phyloP scores from a whole-genome alignment of 2,888 invertebrate genomes.

The Neoscelio sp. region DNA sequence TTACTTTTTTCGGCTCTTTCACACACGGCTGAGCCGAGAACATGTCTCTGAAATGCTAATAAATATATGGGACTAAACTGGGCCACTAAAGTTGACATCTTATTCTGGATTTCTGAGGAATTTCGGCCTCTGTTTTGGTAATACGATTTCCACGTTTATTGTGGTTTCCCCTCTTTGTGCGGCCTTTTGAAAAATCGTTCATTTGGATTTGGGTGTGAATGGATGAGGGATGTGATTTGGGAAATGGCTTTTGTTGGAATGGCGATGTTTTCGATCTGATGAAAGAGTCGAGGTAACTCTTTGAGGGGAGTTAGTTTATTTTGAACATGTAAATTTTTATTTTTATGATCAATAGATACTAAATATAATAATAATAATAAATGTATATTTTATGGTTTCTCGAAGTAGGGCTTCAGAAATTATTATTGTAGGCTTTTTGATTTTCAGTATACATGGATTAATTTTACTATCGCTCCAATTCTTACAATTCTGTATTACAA shows the following conservation, averaged over 20 bases:
- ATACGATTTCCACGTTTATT: constrained; percentile 22
- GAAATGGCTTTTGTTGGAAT: constrained; percentile 7
- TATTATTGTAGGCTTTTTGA: too few relatives aligned
- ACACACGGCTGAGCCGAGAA: constrained; percentile 22
- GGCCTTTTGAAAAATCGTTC: not conserved
- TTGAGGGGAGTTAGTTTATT: too few relatives aligned
- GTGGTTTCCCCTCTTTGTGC: constrained; percentile 21
- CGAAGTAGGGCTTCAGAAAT: too few relatives aligned
- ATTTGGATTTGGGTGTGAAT: constrained; percentile 10
- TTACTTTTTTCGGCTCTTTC: constrained; percentile 28
- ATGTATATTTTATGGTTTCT: too few relatives aligned
- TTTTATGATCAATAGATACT: too few relatives aligned
- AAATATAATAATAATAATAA: too few relatives aligned
- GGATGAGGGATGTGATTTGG: constrained; percentile 8
- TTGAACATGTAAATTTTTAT: too few relatives aligned
- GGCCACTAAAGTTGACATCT: constrained; percentile 33
- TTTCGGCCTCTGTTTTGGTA: constrained; percentile 19
- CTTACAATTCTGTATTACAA: too few relatives aligned
- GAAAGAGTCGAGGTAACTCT: too few relatives aligned
- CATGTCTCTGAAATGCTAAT: constrained; percentile 2
- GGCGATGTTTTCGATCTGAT: too few relatives aligned
- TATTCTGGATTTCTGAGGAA: constrained; percentile 28
- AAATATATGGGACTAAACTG: constrained; percentile 23
- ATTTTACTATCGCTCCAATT: too few relatives aligned
- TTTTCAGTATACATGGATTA: too few relatives aligned